Evolutionary conservation across 1,140 invertebrate species (phyloP), one percentile per base, ranked within the genome.

Genomic region (Drosophila kikkawai): DNA sequence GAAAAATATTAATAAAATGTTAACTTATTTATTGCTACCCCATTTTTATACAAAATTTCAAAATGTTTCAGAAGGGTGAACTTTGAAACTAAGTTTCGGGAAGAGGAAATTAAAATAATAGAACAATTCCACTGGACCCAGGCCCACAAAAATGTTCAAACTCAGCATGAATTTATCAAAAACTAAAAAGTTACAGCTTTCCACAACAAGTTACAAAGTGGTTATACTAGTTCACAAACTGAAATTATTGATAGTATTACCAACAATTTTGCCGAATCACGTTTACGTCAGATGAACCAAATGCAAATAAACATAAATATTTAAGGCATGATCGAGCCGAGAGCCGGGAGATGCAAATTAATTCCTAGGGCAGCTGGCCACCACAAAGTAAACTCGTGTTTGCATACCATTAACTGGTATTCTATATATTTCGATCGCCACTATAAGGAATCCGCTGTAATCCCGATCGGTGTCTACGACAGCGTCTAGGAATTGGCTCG

Each of bases 401-500:
- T 34, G 42, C 37, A 56, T 74, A 42, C 15, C 12, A 36, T 47
- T 51, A 41, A 42, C 15, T 26, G 32, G 59, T 57, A 41, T 36
- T 36, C 44, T 3, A 34, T 5, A 32, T 19, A 39, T 39, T 39
- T 26, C 36, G 13, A 26, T 13, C 11, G 26, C 45, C 17, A 26
- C 7, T 48, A 48, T 48, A n/a, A 41, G 36, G 22, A 73, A 19
- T 51, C n/a, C 11, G 41, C 29, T 50, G 53, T 55, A 57, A 58
- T 64, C 32, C 8, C 71, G 53, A 58, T 26, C 71, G 45, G 42
- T 61, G 77, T 47, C 57, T 75, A 68, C 63, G 56, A 65, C 70
- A 77, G 64, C 63, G 82, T 71, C 65, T 75, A 42, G 66, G 82
- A 85, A 85, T 85, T 75, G 53, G 19, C 44, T 75, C 51, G 26